Evolutionary conservation across 2,797 vertebrate species (phyloP), one percentile per base, ranked within the genome.

Genomic region (Lagorchestes hirsutus): DNA sequence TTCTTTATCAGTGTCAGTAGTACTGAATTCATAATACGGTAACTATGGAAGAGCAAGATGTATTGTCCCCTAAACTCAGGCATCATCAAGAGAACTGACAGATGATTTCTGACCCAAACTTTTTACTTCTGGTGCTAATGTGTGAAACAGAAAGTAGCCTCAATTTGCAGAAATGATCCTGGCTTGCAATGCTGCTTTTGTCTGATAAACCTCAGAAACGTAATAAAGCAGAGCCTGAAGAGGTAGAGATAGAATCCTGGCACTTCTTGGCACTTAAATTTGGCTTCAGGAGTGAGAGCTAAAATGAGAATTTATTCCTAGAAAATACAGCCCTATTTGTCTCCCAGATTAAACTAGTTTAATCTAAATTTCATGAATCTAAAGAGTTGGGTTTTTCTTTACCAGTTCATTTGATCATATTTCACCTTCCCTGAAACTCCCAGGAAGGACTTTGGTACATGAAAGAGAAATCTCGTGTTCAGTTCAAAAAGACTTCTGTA

Each of bases 121-220:
- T 92, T 91, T 93, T 62, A 91, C 13, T 93, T 11, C 28, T 55
- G 11, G 58, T 91, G 31, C 31, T 93, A 92, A 56, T 90, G 34
- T 93, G 59, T 27, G 18, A 94, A 94, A 92, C 11, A 93, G 56
- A 93, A 95, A 91, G 40, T 14, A 92, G 16, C 24, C 90, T 74
- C 55, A 24, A 59, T 55, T 95, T 94, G 56, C 29, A 93, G 59
- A 95, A 62, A 34, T 92, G 54, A 62, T 58, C 46, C 6, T 74
- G n/a, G 14, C 52, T 91, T 93, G 46, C 67, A 62, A 55, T 54
- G 56, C 11, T 31, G 1, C 59, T 54, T 94, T 55, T 93, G 10
- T 62, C 90, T 95, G 82, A 94, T 93, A 96, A 97, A 94, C n/a
- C 74, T 91, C 54, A 90, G 9, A 97, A 96, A 94, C 91, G 13